Evolutionary conservation across 2,113 vertebrate species (phyloP).

Genomic region (Zingel zingel): DNA sequence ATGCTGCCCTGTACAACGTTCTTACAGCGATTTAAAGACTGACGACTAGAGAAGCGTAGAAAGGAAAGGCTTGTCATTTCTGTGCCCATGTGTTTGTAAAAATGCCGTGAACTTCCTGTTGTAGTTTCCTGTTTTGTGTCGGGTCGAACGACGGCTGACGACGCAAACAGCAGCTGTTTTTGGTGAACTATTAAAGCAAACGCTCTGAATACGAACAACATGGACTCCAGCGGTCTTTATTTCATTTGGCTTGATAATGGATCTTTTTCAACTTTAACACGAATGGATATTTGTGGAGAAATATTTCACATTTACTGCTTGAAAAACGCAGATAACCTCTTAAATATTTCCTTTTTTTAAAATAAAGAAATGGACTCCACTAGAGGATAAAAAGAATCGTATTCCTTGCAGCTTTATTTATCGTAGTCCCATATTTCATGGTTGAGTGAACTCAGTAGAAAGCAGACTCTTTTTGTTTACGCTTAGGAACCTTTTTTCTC

Average conservation of each 20-base stretch:
- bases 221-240: constrained; percentile 35
- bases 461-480: constrained; percentile 41
- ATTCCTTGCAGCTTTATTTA: constrained; percentile 25
- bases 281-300: not conserved
- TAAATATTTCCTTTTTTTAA: not conserved
- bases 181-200: constrained; percentile 73
- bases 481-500: constrained; percentile 56
- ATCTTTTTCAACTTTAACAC: not conserved
- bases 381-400: not conserved
- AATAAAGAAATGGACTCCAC: not conserved
- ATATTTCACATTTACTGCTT: not conserved
- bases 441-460: constrained; percentile 20
- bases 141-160: not conserved
- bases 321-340: not conserved
- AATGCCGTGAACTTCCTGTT: constrained; percentile 64
- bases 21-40: constrained; percentile 20
- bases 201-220: constrained; percentile 41
- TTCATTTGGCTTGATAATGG: not conserved
- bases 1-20: constrained; percentile 5
- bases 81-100: constrained; percentile 71
- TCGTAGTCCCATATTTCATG: constrained; percentile 24
- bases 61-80: constrained; percentile 45
- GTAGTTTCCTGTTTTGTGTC: constrained; percentile 69
- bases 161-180: constrained; percentile 64
- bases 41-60: constrained; percentile 19